These are phyloP conservation scores for Autographa gamma DNA, from an alignment of 2,888 invertebrate genomes.

Conservation along the genomic window DNA sequence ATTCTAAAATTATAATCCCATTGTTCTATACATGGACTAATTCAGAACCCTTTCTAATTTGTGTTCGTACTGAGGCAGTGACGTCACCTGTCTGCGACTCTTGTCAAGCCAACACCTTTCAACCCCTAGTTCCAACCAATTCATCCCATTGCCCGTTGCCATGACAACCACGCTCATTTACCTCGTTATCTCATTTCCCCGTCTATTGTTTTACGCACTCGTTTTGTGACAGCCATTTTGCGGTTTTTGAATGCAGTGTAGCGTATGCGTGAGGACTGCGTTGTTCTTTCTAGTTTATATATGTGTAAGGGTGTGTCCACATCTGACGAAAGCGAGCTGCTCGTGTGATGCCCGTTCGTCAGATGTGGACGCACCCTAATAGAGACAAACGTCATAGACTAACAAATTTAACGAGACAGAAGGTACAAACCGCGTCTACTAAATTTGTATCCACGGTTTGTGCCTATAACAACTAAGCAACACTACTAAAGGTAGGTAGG, in stretches of 20 bases:
- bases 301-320: no score
- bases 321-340: no score
- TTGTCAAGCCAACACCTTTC: constrained; percentile 47
- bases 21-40: not conserved
- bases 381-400: no score
- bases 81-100: constrained; percentile 44
- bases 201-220: constrained; percentile 40
- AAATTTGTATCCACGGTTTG: no score
- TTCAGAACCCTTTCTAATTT: constrained; percentile 32
- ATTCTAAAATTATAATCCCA: not conserved
- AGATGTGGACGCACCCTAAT: no score
- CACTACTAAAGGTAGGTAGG: no score
- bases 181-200: constrained; percentile 52
- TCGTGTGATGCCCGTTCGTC: no score
- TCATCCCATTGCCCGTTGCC: constrained; percentile 34
- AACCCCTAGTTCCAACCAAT: constrained; percentile 27
- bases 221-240: constrained; percentile 33
- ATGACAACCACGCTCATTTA: constrained; percentile 49
- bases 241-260: constrained; percentile 27
- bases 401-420: no score
- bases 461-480: no score
- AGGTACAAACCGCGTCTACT: no score
- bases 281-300: constrained; percentile 19
- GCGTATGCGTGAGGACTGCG: not conserved
- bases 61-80: constrained; percentile 24